Evolutionary conservation across 2,113 vertebrate species (phyloP).

Genomic region (Sander vitreus): DNA sequence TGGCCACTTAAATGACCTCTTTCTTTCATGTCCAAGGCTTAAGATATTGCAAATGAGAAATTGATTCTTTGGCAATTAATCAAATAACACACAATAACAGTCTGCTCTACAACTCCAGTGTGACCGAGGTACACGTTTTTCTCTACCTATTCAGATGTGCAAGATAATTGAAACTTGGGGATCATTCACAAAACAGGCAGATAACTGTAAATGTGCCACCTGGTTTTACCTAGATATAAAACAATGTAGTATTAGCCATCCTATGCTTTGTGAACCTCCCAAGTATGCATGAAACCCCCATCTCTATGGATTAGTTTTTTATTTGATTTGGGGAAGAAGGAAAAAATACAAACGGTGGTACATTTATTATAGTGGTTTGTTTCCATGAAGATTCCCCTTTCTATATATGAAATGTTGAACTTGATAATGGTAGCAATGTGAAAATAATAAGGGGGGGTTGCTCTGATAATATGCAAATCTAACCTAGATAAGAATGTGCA

Average conservation of each 20-base stretch:
- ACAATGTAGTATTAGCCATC: conserved; percentile 68
- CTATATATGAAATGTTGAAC: conserved; percentile 72
- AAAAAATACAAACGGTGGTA: conserved; percentile 69
- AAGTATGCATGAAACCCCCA: conserved; percentile 77
- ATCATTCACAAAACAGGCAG: conserved; percentile 71
- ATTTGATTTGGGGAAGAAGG: conserved; percentile 63
- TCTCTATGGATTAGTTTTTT: conserved; percentile 60
- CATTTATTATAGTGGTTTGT: conserved; percentile 80
- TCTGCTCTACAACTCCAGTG: conserved; percentile 59
- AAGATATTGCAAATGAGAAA: conserved; percentile 1
- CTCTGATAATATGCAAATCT: conserved; percentile 80
- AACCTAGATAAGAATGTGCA: conserved; percentile 75
- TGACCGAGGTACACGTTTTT: conserved; percentile 38
- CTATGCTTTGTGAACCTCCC: conserved; percentile 76
- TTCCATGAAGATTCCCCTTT: conserved; percentile 71
- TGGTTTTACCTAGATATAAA: conserved; percentile 68
- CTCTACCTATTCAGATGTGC: conserved; percentile 47
- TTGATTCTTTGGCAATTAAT: conserved; percentile 5
- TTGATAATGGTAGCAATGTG: conserved; percentile 82
- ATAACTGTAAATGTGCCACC: conserved; percentile 78
- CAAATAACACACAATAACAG: conserved; percentile 12
- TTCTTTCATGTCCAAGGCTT: conserved; percentile 20
- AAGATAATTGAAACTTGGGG: conserved; percentile 60
- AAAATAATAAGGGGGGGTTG: conserved; percentile 58
- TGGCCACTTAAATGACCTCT: conserved; percentile 47